phyloP scores from a whole-genome alignment of 2,797 vertebrate species.

The Lacerta agilis region DNA sequence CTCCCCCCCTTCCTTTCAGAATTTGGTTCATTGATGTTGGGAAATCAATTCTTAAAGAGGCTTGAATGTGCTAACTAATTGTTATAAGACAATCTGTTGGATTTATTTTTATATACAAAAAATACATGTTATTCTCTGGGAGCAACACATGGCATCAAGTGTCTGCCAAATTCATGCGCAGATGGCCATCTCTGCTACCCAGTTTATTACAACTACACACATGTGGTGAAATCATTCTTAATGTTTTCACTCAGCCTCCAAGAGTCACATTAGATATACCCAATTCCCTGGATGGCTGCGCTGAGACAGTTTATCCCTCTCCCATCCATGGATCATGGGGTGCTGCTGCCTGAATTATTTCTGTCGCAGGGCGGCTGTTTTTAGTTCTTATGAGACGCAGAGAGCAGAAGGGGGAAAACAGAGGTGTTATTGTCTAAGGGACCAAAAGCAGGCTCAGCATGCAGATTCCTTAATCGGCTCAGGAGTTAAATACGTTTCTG shows the following conservation, averaged over 20 bases:
- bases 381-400: neutral
- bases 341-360: neutral
- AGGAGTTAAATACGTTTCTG: neutral
- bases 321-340: neutral
- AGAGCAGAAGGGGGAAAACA: neutral
- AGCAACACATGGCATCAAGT: neutral
- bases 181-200: neutral
- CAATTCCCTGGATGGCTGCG: neutral
- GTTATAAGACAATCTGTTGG: neutral
- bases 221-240: neutral
- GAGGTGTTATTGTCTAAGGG: constrained; percentile 9
- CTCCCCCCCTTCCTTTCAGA: too few species aligned
- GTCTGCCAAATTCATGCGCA: neutral
- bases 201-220: neutral
- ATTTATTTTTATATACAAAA: neutral
- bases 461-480: constrained; percentile 24
- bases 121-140: neutral
- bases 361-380: neutral
- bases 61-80: neutral
- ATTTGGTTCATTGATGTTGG: neutral
- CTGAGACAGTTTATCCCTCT: neutral
- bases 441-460: neutral
- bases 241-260: neutral
- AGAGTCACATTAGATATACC: neutral
- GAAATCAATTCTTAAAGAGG: neutral